Evolutionary conservation across 2,113 vertebrate species (phyloP), one percentile per base, ranked within the genome.

Genomic region (Zosterops hypoxanthus): DNA sequence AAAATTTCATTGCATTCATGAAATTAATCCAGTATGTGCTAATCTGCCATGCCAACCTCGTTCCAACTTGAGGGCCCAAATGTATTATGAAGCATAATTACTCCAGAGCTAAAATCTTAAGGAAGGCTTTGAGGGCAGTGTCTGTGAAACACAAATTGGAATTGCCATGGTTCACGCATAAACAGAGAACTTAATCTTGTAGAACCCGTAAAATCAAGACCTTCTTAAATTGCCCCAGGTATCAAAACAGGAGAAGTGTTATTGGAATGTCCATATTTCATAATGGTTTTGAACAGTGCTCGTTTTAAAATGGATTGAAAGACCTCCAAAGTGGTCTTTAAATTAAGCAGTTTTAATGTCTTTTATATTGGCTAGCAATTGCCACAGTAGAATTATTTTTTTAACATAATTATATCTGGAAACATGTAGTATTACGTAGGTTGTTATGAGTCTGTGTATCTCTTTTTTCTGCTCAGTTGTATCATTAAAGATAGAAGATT

Each of bases 21-120:
- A 96, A 86, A 95, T 83, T 19, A 96, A 95, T 90, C 68, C 64
- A 85, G 33, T 52, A 47, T 44, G 33, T 10, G n/a, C 65, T 97
- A 87, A 97, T 96, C 69, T 94, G 75, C 82, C 65, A 69, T 80
- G 71, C 77, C 39, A 76, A 95, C 91, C 47, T 87, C 60, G 63
- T 95, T 97, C 82, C 91, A 95, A 95, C 33, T 95, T 86, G 94
- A 94, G 90, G 85, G 86, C 80, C 94, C 95, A 92, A 94, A 95
- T 91, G 75, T 88, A 88, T 94, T 96, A 86, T 95, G 96, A 97
- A 96, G 56, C 56, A 83, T 97, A 97, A 98, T 97, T 97, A 97
- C 86, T 96, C 87, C 60, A 82, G 76, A 97, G 76, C 77, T 93
- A 91, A 98, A 97, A 95, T 95, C 89, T 95, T 95, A 92, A 96